phyloP scores from a whole-genome alignment of 2,797 vertebrate genomes.

The Labeo calbasu region DNA sequence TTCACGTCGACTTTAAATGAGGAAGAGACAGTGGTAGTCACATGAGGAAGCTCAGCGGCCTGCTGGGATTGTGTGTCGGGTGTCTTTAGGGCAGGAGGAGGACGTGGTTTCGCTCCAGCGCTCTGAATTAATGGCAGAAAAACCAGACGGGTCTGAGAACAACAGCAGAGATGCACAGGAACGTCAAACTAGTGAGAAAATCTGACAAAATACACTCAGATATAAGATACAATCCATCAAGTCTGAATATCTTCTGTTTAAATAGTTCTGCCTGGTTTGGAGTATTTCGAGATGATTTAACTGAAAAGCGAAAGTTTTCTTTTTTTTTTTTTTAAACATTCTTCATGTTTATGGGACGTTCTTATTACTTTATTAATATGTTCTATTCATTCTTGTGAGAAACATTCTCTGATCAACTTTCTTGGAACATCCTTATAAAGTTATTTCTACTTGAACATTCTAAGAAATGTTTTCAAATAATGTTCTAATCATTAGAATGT shows the following conservation, averaged over 20 bases:
- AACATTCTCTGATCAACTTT: background rate
- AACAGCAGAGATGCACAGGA: conserved; percentile 54
- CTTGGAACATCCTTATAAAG: too few species aligned
- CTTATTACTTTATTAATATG: background rate
- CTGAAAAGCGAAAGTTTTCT: too few species aligned
- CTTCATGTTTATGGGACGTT: background rate
- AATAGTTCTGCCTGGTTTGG: background rate
- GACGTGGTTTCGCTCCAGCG: conserved; percentile 57
- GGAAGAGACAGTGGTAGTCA: conserved; percentile 30
- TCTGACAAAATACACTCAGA: background rate
- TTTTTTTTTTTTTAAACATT: background rate
- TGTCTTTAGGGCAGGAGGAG: background rate
- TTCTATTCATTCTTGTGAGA: too few species aligned
- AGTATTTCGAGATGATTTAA: background rate
- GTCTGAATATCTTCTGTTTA: background rate
- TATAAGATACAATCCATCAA: background rate
- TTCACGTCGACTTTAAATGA: background rate
- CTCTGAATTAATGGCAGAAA: conserved; percentile 65
- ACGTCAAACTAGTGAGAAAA: background rate
- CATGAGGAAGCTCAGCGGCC: conserved; percentile 69
- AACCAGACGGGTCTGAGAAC: conserved; percentile 60
- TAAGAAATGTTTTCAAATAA: background rate
- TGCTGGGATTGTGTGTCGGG: conserved; percentile 63
- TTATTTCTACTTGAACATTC: background rate
- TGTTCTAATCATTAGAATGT: too few species aligned